Conservation (phyloP, 2,797 vertebrate genomes). For the Avahi laniger region DNA sequence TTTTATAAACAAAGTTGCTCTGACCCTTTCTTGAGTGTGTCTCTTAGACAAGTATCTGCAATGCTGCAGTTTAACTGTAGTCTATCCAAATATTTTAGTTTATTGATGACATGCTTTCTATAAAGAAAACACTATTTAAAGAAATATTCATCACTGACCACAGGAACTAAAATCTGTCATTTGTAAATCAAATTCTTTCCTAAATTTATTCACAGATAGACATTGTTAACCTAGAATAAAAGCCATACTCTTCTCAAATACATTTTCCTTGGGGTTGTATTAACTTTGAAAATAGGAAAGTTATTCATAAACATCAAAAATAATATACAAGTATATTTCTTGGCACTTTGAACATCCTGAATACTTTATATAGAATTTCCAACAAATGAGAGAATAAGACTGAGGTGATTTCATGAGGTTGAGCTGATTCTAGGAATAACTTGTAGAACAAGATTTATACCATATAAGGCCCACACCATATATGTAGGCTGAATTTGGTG, state of each 20-base stretch:
- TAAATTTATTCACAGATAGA: neutral
- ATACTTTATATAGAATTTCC: neutral
- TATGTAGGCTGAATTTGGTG: neutral
- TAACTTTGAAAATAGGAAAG: slow-evolving; percentile 31
- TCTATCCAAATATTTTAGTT: neutral
- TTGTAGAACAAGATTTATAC: neutral
- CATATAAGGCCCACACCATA: neutral
- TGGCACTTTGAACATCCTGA: neutral
- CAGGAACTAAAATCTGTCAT: neutral
- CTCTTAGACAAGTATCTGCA: neutral
- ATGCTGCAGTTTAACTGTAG: neutral
- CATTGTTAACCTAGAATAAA: neutral
- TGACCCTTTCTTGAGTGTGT: neutral
- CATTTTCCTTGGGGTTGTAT: neutral
- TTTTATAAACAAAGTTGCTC: neutral
- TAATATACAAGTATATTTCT: neutral
- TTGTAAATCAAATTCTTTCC: neutral
- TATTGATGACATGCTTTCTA: neutral
- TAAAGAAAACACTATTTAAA: neutral
- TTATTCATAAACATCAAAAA: slow-evolving; percentile 18
- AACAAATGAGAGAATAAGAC: neutral
- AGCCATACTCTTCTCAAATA: neutral
- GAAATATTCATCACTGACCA: neutral
- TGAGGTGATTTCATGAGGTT: neutral
- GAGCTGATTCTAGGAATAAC: neutral